These are phyloP conservation scores for Oscarella lobularis DNA, from an alignment of 37 sponge, comb jelly and placozoan species.

Conservation along the genomic window DNA sequence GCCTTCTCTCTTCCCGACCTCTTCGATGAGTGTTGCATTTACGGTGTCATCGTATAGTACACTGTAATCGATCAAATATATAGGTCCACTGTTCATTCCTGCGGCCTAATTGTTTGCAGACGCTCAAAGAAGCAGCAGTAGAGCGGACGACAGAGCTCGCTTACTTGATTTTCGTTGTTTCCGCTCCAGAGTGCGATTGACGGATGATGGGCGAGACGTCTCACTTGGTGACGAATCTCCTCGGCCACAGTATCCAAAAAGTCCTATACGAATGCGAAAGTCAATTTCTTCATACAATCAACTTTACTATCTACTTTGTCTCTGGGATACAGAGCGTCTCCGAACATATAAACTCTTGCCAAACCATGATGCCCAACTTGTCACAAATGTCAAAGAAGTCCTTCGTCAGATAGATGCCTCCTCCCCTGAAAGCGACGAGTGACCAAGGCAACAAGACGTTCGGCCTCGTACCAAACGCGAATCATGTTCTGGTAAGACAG, in stretches of 20 bases:
- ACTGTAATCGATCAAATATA: conserved; percentile 58
- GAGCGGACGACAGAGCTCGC: too few species aligned
- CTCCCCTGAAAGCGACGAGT: conserved; percentile 91
- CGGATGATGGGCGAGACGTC: conserved; percentile 66
- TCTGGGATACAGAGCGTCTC: conserved; percentile 79
- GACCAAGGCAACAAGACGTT: background rate
- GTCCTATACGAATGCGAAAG: too few species aligned
- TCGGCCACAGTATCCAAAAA: conserved; percentile 65
- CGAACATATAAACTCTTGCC: conserved; percentile 99
- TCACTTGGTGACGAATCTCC: conserved; percentile 56
- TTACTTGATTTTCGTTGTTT: conserved; percentile 95
- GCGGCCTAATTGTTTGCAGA: too few species aligned
- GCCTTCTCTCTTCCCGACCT: too few species aligned
- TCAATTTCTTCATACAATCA: too few species aligned
- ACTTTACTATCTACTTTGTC: too few species aligned
- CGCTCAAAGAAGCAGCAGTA: too few species aligned
- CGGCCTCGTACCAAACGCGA: conserved; percentile 56
- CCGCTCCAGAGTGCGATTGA: conserved; percentile 92
- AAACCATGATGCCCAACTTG: conserved; percentile 88
- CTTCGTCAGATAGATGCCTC: conserved; percentile 84
- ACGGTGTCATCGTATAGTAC: conserved; percentile 61
- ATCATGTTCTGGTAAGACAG: conserved; percentile 80
- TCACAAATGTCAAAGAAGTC: conserved; percentile 91
- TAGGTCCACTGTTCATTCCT: conserved; percentile 2
- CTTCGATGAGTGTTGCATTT: conserved; percentile 42